A percentile compares a stretch with the other conserved stretches of the same genome.
phyloP scores from a whole-genome alignment of 2,113 vertebrate genomes.

The Pagrus major region DNA sequence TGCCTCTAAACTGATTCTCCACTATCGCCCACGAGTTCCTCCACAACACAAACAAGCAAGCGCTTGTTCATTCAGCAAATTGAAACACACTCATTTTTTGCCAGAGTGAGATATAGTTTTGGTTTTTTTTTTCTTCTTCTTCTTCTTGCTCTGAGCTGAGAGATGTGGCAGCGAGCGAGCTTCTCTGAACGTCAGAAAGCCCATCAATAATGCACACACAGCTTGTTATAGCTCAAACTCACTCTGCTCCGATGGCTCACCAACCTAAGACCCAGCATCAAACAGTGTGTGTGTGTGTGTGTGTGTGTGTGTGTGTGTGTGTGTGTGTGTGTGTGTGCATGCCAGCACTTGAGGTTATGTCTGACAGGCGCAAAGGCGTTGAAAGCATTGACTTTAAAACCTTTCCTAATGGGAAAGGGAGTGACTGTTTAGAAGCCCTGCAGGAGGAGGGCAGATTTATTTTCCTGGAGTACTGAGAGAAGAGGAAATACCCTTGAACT shows the following conservation, averaged over 20 bases:
- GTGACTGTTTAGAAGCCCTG: constrained; percentile 9
- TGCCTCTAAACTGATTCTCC: constrained; percentile 28
- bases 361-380: constrained; percentile 40
- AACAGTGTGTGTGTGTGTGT: constrained; percentile 47
- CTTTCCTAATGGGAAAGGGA: constrained; percentile 46
- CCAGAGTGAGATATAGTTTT: neutral
- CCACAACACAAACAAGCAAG: constrained; percentile 17
- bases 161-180: constrained; percentile 59
- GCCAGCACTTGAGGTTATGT: constrained; percentile 28
- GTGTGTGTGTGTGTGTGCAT: constrained; percentile 9
- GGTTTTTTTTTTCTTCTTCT: neutral
- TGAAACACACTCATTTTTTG: constrained; percentile 28
- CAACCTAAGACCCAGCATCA: constrained; percentile 69
- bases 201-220: constrained; percentile 80
- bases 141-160: constrained; percentile 20
- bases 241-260: constrained; percentile 65
- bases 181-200: constrained; percentile 61
- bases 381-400: constrained; percentile 62
- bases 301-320: constrained; percentile 15
- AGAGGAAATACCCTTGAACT: constrained; percentile 7
- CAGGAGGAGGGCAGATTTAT: constrained; percentile 4
- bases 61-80: constrained; percentile 55
- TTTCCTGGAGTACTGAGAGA: constrained; percentile 27
- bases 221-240: constrained; percentile 78
- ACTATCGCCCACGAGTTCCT: constrained; percentile 35